A percentile compares a stretch with the other conserved stretches of the same genome.
Evolutionary conservation across 35 echinoderm and acorn worm genomes (phyloP).

Genomic region (Acanthaster planci): DNA sequence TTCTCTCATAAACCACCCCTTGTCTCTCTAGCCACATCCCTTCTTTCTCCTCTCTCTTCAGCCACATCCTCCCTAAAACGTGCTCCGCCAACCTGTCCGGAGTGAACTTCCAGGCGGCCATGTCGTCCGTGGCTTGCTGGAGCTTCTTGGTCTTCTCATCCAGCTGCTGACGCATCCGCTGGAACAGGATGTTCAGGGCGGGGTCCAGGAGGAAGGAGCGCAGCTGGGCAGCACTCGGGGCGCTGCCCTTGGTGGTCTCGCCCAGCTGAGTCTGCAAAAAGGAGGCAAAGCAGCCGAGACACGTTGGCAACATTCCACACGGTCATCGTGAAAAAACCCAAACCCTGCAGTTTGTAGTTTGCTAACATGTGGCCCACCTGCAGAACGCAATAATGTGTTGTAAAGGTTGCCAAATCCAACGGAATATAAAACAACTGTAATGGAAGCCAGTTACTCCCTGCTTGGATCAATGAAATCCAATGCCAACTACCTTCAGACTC

Average conservation of each 20-base stretch:
- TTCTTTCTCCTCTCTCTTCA: background rate
- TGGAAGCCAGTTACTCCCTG: no score
- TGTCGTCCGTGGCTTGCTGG: constrained; percentile 91
- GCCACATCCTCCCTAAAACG: background rate
- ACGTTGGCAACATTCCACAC: background rate
- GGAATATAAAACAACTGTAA: no score
- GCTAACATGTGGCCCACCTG: background rate
- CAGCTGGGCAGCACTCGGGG: constrained; percentile 68
- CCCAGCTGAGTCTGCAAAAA: constrained; percentile 76
- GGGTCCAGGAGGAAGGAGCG: constrained; percentile 81
- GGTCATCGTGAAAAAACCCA: background rate
- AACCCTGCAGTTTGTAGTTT: background rate
- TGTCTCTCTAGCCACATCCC: background rate
- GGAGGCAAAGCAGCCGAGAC: background rate
- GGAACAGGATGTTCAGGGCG: constrained; percentile 86
- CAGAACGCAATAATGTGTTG: no score
- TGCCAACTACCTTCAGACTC: no score
- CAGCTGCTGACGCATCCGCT: constrained; percentile 80
- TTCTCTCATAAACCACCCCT: background rate
- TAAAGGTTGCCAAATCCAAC: no score
- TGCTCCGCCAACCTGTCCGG: constrained; percentile 74
- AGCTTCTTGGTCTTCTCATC: constrained; percentile 83
- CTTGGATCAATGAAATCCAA: no score
- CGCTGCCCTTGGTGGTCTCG: constrained; percentile 81
- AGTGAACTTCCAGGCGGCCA: constrained; percentile 99